Evolutionary conservation across 2,888 invertebrate species (phyloP).

Genomic region (Graphium colonna): DNA sequence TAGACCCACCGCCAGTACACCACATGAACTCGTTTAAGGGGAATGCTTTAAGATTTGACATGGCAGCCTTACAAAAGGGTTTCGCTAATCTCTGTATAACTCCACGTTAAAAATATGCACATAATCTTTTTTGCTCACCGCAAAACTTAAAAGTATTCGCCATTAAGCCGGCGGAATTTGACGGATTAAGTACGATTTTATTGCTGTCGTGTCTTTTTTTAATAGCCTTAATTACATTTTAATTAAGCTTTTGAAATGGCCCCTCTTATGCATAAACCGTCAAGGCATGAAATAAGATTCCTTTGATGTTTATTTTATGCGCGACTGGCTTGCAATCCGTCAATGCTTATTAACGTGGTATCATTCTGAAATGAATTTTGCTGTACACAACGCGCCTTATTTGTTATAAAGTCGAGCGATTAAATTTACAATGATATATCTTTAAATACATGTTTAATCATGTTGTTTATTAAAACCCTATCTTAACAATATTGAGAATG

Average conservation of each 20-base stretch:
- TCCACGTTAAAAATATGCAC: too few species aligned
- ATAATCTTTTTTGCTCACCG: too few species aligned
- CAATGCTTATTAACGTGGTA: slow-evolving; percentile 2
- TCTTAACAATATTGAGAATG: too few species aligned
- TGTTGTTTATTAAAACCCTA: not conserved
- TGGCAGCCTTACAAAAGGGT: too few species aligned
- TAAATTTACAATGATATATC: not conserved
- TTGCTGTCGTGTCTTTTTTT: not conserved
- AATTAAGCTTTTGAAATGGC: slow-evolving; percentile 5
- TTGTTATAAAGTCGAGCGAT: not conserved
- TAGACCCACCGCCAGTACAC: too few species aligned
- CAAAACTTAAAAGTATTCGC: too few species aligned
- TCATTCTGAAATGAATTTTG: not conserved
- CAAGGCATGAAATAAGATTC: slow-evolving; percentile 10
- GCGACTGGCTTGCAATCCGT: slow-evolving; percentile 13
- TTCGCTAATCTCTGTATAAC: too few species aligned
- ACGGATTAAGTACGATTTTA: too few species aligned
- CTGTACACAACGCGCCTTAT: not conserved
- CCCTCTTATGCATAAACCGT: not conserved
- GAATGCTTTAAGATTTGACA: too few species aligned
- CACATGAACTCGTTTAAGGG: too few species aligned
- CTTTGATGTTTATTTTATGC: slow-evolving; percentile 14
- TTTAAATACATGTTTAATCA: not conserved
- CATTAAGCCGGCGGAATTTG: too few species aligned
- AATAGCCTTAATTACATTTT: slow-evolving; percentile 8